Percentiles rank a stretch among this genome's conserved stretches.
Evolutionary conservation across 2,888 invertebrate genomes (phyloP).

Genomic region (Pinctada fucata): DNA sequence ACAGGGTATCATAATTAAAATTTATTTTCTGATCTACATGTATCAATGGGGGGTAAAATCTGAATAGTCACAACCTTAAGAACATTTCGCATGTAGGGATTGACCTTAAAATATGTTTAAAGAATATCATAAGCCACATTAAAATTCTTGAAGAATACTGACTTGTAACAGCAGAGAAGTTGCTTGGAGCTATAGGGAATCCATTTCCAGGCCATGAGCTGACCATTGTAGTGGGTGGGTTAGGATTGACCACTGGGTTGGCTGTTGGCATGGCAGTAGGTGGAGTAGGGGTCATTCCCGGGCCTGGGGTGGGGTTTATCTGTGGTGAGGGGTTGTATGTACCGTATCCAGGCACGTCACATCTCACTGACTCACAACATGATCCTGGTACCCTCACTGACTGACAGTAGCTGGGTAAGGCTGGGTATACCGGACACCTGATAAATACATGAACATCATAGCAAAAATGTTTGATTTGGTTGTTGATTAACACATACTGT

Average conservation of each 20-base stretch:
- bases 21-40: too few relatives aligned
- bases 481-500: too few relatives aligned
- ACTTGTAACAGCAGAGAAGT: constrained; percentile 40
- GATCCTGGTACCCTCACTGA: constrained; percentile 56
- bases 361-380: constrained; percentile 59
- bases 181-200: constrained; percentile 44
- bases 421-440: constrained; percentile 62
- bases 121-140: too few relatives aligned
- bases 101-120: too few relatives aligned
- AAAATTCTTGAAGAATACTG: neutral
- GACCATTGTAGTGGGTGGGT: constrained; percentile 15
- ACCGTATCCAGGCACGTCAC: constrained; percentile 60
- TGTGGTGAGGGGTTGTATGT: constrained; percentile 61
- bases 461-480: too few relatives aligned
- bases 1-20: too few relatives aligned
- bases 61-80: too few relatives aligned
- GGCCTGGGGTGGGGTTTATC: constrained; percentile 54
- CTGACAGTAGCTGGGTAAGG: constrained; percentile 58
- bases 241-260: constrained; percentile 23
- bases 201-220: constrained; percentile 49
- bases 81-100: too few relatives aligned
- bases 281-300: constrained; percentile 41
- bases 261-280: constrained; percentile 27
- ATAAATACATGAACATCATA: neutral
- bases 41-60: too few relatives aligned